phyloP scores from a whole-genome alignment of 2,888 invertebrate species.

The Alentia gelatinosa region DNA sequence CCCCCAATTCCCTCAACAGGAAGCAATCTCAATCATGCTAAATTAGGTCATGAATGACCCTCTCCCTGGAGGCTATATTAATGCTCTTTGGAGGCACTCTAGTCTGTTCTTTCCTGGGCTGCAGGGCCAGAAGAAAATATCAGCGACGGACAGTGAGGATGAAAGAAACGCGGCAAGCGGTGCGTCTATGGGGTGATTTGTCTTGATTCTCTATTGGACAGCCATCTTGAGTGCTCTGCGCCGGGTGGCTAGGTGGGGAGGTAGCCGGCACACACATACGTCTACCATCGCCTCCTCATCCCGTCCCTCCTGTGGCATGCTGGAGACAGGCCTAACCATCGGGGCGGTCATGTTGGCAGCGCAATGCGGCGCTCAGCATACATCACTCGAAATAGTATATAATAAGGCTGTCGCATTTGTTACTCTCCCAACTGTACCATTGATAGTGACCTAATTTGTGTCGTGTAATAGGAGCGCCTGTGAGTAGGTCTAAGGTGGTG shows the following conservation, averaged over 20 bases:
- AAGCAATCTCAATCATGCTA: not conserved
- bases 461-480: not conserved
- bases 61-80: not conserved
- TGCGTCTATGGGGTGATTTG: not conserved
- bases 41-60: not conserved
- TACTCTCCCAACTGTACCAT: not conserved
- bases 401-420: not conserved
- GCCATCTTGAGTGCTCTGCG: not conserved
- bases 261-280: too few relatives aligned
- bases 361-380: too few relatives aligned
- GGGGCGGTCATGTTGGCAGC: too few relatives aligned
- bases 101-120: not conserved
- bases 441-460: slow-evolving; percentile 1
- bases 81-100: not conserved
- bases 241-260: not conserved
- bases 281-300: too few relatives aligned
- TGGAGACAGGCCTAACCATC: too few relatives aligned
- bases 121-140: not conserved
- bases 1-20: not conserved
- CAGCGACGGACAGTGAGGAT: not conserved
- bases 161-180: not conserved
- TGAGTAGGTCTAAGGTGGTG: not conserved
- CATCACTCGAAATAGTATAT: not conserved
- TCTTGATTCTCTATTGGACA: slow-evolving; percentile 1
- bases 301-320: too few relatives aligned